A percentile compares a stretch with the other conserved stretches of the same genome.
These are phyloP conservation scores for Magallana gigas DNA, from an alignment of 1,140 invertebrate species.

Conservation along the genomic window DNA sequence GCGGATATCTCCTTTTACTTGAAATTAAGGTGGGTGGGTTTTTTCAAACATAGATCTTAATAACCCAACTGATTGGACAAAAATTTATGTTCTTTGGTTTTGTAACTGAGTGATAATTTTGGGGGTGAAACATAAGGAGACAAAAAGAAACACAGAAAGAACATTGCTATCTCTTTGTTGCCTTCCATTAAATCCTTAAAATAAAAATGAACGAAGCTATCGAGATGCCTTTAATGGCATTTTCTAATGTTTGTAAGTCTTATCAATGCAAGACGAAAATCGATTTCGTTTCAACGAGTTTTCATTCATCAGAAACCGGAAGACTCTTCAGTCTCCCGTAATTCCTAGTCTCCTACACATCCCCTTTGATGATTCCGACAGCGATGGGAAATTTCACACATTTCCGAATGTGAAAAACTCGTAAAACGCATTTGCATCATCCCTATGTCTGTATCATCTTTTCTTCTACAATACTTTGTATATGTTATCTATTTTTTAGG, in stretches of 20 bases:
- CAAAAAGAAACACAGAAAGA: too few species aligned
- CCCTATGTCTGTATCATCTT: neutral
- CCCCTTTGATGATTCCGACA: constrained; percentile 4
- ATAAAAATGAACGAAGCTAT: neutral
- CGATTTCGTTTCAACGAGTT: constrained; percentile 14
- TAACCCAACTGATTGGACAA: too few species aligned
- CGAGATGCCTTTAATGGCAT: neutral
- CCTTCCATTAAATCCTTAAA: too few species aligned
- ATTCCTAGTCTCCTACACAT: neutral
- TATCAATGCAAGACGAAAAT: neutral
- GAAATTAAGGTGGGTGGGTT: too few species aligned
- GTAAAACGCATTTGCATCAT: neutral
- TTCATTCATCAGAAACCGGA: constrained; percentile 29
- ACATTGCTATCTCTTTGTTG: too few species aligned
- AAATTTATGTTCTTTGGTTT: too few species aligned
- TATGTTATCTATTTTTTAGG: neutral
- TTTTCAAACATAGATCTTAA: too few species aligned
- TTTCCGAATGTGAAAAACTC: constrained; percentile 6
- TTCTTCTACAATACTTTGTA: neutral
- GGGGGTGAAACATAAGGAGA: too few species aligned
- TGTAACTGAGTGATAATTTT: too few species aligned
- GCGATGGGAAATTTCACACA: neutral
- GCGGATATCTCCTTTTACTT: too few species aligned
- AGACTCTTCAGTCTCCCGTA: constrained; percentile 24
- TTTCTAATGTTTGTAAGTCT: neutral